Conservation (phyloP, 2,113 vertebrate species). For the Sporophila hypoxantha region DNA sequence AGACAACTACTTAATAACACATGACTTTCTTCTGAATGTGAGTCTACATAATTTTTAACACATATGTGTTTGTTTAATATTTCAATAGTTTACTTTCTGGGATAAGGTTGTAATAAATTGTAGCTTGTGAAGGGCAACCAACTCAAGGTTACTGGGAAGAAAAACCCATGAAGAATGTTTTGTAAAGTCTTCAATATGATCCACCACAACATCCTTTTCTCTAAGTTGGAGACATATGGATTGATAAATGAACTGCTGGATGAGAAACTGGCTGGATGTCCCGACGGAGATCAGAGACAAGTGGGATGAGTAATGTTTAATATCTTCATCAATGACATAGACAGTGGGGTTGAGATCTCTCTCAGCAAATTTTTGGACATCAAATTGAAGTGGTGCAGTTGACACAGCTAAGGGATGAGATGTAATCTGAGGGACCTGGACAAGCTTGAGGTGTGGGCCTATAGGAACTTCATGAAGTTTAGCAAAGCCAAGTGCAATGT, state of each 20-base stretch:
- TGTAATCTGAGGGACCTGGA: background rate
- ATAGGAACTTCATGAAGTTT: background rate
- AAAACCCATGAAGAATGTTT: background rate
- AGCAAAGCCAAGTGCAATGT: background rate
- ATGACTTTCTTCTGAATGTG: background rate
- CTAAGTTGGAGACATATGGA: background rate
- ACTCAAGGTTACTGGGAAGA: background rate
- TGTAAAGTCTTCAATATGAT: background rate
- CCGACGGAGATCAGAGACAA: background rate
- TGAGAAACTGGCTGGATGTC: background rate
- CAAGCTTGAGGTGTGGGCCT: background rate
- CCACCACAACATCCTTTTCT: background rate
- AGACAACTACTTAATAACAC: background rate
- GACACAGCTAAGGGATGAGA: background rate
- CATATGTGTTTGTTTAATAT: background rate
- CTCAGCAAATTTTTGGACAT: background rate
- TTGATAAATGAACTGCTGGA: background rate
- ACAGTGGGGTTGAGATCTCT: too few species aligned
- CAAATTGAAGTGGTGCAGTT: background rate
- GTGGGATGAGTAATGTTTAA: background rate
- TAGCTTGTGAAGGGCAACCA: background rate
- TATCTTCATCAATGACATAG: background rate
- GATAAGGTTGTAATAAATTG: background rate
- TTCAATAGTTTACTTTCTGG: background rate
- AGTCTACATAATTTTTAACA: background rate